Evolutionary conservation across 2,888 invertebrate genomes (phyloP).

Genomic region (Gibbula magus): DNA sequence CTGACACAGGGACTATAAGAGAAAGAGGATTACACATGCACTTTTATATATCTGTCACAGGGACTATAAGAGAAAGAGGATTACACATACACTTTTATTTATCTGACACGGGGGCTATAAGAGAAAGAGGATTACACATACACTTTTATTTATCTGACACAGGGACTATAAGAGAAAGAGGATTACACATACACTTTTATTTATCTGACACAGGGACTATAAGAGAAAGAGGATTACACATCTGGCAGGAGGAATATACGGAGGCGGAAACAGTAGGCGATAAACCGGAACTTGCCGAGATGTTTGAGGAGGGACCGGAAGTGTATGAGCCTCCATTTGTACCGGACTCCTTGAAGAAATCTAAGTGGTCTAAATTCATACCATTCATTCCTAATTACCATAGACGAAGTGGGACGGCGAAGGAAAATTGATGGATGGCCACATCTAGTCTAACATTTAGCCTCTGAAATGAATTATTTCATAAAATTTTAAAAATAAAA

Average conservation of each 20-base stretch:
- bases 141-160: neutral
- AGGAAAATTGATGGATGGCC: no score
- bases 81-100: no score
- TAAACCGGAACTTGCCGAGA: neutral
- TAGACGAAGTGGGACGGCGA: neutral
- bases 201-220: conserved; percentile 32
- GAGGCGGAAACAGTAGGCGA: conserved; percentile 11
- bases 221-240: conserved; percentile 37
- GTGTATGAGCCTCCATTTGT: conserved; percentile 40
- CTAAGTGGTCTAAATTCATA: conserved; percentile 31
- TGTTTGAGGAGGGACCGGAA: conserved; percentile 34
- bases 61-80: no score
- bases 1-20: no score
- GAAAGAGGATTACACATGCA: no score
- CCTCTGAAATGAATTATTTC: no score
- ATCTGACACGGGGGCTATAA: no score
- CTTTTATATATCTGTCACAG: no score
- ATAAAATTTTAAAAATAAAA: no score
- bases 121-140: no score
- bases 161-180: conserved; percentile 42
- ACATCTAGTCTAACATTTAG: no score
- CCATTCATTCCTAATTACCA: conserved; percentile 26
- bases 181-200: neutral
- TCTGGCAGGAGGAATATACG: conserved; percentile 16
- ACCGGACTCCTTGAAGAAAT: conserved; percentile 29